Base-by-base conservation (phyloP, 2,113 vertebrate genomes). In the Helogale parvula region DNA sequence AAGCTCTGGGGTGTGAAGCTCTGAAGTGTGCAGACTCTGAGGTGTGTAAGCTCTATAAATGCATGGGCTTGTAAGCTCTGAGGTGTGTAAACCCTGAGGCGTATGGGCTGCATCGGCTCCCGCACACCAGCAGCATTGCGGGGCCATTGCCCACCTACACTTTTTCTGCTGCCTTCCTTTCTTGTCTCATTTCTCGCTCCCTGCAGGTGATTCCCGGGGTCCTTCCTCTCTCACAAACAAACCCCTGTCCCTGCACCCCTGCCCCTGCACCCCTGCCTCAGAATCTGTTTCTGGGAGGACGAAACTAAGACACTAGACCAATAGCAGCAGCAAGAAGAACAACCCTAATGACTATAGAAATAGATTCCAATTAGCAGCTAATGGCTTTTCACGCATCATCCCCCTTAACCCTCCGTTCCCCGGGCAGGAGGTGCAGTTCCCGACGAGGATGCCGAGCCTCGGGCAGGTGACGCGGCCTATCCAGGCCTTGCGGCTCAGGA, bases 321-420 rank as follows among this genome's bases (percentile, higher is more conserved):
- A 8, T 38, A 45, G 25, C 65, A 65, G 4, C 29, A 21, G 6
- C 41, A 66, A 45, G 88, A 7, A 29, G 33, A 57, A 12, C 63
- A 45, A 10, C 19, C 14, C 0, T 29, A 6, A 71, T 0, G 1
- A 19, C 52, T 29, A 6, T 23, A 27, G 21, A 57, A 16, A 31
- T 12, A 3, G 60, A 66, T 19, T n/a, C 35, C 11, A 0, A 3
- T 8, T 2, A 10, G 89, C 11, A 0, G 35, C 23, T n/a, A 2
- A 27, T 16, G 5, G 0, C 13, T 15, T 41, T 19, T 14, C 74
- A n/a, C 0, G 13, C 54, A 0, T 5, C 10, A 2, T 25, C 82
- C 25, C 65, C 4, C 69, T 33, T 1, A 16, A 57, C 60, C 7
- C 11, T 54, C 50, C 5, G 0, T 16, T 52, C 66, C 3, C 90